A percentile compares a stretch with the other conserved stretches of the same genome.
phyloP scores from a whole-genome alignment of 1,140 invertebrate species.

The Drosophila eugracilis region DNA sequence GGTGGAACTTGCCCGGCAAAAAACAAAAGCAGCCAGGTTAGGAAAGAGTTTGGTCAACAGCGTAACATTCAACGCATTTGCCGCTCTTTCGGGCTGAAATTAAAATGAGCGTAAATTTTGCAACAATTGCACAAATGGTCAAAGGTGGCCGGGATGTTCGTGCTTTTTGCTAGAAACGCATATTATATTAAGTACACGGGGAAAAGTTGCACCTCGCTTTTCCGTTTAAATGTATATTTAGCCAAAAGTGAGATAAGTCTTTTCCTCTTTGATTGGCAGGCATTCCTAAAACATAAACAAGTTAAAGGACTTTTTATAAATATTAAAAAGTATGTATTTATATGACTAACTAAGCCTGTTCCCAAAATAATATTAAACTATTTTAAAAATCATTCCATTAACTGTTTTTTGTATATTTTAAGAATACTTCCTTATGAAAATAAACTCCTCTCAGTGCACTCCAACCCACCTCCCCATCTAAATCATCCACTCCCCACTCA shows the following conservation, averaged over 20 bases:
- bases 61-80: constrained; percentile 71
- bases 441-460: background rate
- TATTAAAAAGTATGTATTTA: no score
- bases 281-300: no score
- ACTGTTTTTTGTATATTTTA: no score
- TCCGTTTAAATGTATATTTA: no score
- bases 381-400: no score
- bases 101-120: constrained; percentile 79
- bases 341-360: no score
- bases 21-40: constrained; percentile 14
- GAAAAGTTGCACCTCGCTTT: no score
- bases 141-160: background rate
- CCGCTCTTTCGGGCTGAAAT: constrained; percentile 50
- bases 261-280: no score
- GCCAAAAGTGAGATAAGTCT: no score
- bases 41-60: constrained; percentile 5
- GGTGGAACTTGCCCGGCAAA: constrained; percentile 13
- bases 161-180: constrained; percentile 9
- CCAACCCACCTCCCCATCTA: constrained; percentile 2
- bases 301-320: no score
- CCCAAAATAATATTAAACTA: no score
- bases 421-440: no score
- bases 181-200: constrained; percentile 50
- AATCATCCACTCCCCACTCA: constrained; percentile 20
- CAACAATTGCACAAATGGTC: constrained; percentile 75